Conservation (phyloP, 1,140 invertebrate genomes). For the Microplitis demolitor region DNA sequence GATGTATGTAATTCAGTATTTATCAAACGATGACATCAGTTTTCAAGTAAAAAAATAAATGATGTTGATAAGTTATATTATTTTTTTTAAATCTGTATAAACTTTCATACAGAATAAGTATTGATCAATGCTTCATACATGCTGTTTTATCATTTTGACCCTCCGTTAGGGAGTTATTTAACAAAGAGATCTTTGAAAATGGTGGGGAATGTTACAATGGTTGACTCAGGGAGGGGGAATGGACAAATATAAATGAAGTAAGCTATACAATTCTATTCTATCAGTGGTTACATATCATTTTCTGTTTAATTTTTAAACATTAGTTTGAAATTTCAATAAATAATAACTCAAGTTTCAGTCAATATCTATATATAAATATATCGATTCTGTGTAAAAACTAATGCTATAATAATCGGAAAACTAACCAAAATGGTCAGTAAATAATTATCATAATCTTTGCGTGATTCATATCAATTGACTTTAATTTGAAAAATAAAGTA, state of each 20-base stretch:
- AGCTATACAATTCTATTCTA: neutral
- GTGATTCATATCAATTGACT: neutral
- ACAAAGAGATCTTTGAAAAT: conserved; percentile 14
- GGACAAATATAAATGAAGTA: neutral
- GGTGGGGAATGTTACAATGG: conserved; percentile 2
- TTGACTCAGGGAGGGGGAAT: neutral
- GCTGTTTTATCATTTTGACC: conserved; percentile 3
- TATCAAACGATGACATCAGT: neutral
- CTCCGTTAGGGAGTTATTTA: conserved; percentile 1
- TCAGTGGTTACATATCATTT: neutral
- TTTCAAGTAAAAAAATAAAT: neutral
- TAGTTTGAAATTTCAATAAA: neutral
- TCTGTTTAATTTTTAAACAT: neutral
- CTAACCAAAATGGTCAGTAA: neutral
- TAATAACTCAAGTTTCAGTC: too few relatives aligned
- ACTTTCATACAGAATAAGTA: conserved; percentile 4
- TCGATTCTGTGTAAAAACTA: neutral
- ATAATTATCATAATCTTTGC: neutral
- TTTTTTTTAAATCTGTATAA: neutral
- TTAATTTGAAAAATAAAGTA: neutral
- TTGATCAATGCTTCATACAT: conserved; percentile 20
- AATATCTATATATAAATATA: neutral
- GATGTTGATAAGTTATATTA: neutral
- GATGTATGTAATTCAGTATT: neutral
- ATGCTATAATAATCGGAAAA: neutral